Base-by-base conservation (phyloP, 1,140 invertebrate genomes). In the Lethrus apterus region DNA sequence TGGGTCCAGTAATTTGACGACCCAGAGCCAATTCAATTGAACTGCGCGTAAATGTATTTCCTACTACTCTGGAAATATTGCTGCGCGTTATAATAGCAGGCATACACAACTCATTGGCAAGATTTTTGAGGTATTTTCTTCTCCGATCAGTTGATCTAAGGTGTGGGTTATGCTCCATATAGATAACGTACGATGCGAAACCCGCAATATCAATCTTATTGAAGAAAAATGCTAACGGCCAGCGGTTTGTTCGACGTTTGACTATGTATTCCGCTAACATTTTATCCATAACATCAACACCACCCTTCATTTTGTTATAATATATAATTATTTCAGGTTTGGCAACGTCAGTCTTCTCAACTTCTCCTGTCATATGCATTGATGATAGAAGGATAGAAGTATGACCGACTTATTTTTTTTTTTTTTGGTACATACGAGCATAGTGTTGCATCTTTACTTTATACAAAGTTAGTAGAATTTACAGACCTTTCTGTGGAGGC, bases 111-210 rank as follows among this genome's bases (percentile, higher is more conserved):
- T 33, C 31, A 33, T 33, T 33, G 7, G 14, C 9, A 33, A 33
- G 31, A 33, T 14, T 33, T 33, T 33, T 33, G 31, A 33, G 31
- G 14, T 33, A 33, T 33, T 33, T 33, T 33, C 31, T 33, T 33
- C 31, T 33, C 9, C 13, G 14, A 33, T 33, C 31, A 13, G 9
- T 33, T 33, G 31, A 33, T 13, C 14, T 33, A 15, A 8, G 31
- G 5, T 33, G 31, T 9, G 31, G 31, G 14, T 33, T 33, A 33
- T 33, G 31, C 14, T 33, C 9, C 9, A 8, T 5, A 33, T 33
- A 33, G 31, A 33, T 33, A 33, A 33, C 14, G 31, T 33, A 33
- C 9, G 31, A 33, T 9, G 31, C 31, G 5, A 33, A 33, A 33
- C 9, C 31, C 14, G 31, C 31, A 33, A 33, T 26, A 26, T 26